A percentile compares a stretch with the other conserved stretches of the same genome.
Evolutionary conservation across 2,888 invertebrate species (phyloP).

Genomic region (Nasonia oneida): DNA sequence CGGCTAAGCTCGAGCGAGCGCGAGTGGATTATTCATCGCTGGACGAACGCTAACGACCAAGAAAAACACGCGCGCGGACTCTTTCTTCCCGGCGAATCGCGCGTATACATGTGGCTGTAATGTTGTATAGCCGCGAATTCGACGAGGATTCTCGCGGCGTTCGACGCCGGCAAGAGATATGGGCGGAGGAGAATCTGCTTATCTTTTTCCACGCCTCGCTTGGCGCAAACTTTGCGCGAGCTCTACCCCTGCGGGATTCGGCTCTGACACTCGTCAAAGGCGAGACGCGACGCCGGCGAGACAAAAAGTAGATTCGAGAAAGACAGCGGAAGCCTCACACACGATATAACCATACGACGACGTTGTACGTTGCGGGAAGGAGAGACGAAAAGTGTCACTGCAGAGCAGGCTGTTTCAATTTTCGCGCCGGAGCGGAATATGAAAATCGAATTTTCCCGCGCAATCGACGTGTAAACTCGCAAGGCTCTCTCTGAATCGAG

Average conservation of each 20-base stretch:
- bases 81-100: background rate
- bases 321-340: background rate
- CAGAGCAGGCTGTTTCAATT: conserved; percentile 71
- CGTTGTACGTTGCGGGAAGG: conserved; percentile 15
- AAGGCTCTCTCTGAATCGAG: background rate
- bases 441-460: conserved; percentile 67
- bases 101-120: conserved; percentile 18
- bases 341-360: background rate
- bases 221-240: conserved; percentile 63
- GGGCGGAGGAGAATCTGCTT: conserved; percentile 60
- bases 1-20: background rate
- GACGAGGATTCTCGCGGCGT: conserved; percentile 60
- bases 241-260: conserved; percentile 41
- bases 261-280: background rate
- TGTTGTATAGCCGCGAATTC: background rate
- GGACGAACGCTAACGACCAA: background rate
- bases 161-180: conserved; percentile 59
- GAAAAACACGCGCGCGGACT: background rate
- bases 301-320: conserved; percentile 9
- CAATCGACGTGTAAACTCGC: conserved; percentile 37
- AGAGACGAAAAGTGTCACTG: conserved; percentile 58
- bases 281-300: conserved; percentile 11
- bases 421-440: conserved; percentile 65
- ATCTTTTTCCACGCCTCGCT: conserved; percentile 62
- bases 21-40: conserved; percentile 7